Percentiles rank a stretch among this genome's conserved stretches.
Evolutionary conservation across 2,888 invertebrate species (phyloP).

Genomic region (Druceiella hillmani): DNA sequence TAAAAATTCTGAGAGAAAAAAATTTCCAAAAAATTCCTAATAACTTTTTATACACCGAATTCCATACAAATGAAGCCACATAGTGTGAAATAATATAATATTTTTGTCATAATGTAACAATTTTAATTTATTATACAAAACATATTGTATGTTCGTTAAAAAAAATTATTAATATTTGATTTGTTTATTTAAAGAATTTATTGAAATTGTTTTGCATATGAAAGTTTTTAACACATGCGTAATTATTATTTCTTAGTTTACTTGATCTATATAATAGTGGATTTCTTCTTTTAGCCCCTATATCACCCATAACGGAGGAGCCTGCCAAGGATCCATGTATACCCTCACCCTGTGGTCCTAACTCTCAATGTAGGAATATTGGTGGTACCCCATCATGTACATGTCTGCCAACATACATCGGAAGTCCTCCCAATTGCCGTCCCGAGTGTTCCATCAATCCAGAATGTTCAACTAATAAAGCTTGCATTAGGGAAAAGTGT

Average conservation of each 20-base stretch:
- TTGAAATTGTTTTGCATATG: too few species aligned
- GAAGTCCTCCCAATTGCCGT: constrained; percentile 62
- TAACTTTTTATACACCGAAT: too few species aligned
- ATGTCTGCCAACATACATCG: constrained; percentile 54
- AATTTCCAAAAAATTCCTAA: too few species aligned
- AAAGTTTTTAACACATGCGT: too few species aligned
- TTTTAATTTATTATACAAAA: too few species aligned
- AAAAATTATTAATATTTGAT: constrained; percentile 11
- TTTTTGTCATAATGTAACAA: too few species aligned
- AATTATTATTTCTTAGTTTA: too few species aligned
- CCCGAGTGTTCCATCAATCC: constrained; percentile 62
- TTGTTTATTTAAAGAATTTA: background rate
- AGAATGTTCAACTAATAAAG: constrained; percentile 60
- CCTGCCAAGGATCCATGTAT: constrained; percentile 53
- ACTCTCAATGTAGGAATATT: constrained; percentile 53
- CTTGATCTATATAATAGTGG: constrained; percentile 2
- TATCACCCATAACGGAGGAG: constrained; percentile 36
- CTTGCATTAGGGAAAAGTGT: constrained; percentile 62
- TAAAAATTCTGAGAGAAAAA: too few species aligned
- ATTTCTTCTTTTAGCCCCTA: constrained; percentile 30
- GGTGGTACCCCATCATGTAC: constrained; percentile 56
- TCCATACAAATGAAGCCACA: too few species aligned
- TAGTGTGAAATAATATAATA: too few species aligned
- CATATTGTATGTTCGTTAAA: background rate
- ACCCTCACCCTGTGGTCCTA: constrained; percentile 63